Evolutionary conservation across 2,113 vertebrate species (phyloP), one percentile per base, ranked within the genome.

Genomic region (Myotis lucifugus): DNA sequence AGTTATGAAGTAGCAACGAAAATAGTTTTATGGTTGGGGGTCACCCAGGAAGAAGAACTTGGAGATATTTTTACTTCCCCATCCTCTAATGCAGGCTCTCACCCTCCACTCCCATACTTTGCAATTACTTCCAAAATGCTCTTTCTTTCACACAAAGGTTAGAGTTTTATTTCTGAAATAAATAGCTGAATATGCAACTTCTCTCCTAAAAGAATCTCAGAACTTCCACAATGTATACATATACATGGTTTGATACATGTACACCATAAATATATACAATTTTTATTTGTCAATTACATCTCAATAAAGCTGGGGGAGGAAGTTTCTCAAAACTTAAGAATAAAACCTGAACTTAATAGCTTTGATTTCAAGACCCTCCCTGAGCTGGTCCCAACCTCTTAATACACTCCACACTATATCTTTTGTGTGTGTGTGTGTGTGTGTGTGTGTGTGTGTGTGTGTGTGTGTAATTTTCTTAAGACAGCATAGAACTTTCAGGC

Each of bases 151-250:
- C 27, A 42, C 6, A 52, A 95, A 76, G 3, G 46, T 90, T 40
- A 50, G 48, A 79, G n/a, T 87, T 82, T 64, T 40, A 40, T 86
- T 90, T 86, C 67, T 61, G 76, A 82, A 82, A 81, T 46, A 88
- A 85, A 69, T 42, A 73, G 64, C 12, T 34, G 18, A 56, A 40
- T 69, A 14, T 29, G 15, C 29, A 59, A 69, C 27, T 69, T 82
- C 21, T 85, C 37, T 73, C 32, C 48, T 48, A 40, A 59, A 42
- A 46, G 25, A 90, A 23, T 85, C 48, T 23, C 9, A 81, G 4
- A 56, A 56, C 8, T 86, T 69, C 50, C 6, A 67, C n/a, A 48
- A 32, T 64, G 18, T 42, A 19, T 25, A 14, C 6, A 25, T 56
- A 34, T 23, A 66, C 74, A 48, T 50, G 46, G 29, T 50, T 77